phyloP scores from a whole-genome alignment of 2,113 vertebrate genomes.

The Ageneiosus marmoratus region DNA sequence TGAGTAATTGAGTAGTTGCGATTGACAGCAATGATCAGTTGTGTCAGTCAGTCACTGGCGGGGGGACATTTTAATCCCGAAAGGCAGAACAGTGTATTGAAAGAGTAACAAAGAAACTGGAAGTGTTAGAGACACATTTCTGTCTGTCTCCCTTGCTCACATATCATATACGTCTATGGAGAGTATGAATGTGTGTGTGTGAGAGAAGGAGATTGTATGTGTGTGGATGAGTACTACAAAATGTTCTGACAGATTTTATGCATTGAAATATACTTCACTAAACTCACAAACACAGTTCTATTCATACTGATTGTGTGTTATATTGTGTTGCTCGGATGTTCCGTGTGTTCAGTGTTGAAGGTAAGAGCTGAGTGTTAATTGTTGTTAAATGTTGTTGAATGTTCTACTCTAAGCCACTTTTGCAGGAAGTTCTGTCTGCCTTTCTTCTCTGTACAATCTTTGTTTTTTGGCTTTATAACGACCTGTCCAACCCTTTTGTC shows the following conservation, averaged over 20 bases:
- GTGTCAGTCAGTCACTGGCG: neutral
- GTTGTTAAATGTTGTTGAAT: slow-evolving; percentile 63
- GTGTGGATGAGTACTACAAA: neutral
- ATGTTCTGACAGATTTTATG: neutral
- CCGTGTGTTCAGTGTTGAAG: slow-evolving; percentile 51
- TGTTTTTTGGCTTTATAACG: slow-evolving; percentile 95
- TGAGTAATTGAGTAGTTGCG: neutral
- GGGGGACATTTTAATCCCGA: neutral
- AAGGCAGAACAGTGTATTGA: neutral
- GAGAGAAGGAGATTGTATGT: neutral
- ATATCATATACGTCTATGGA: too few relatives aligned
- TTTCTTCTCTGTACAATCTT: slow-evolving; percentile 90
- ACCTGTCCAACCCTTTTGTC: slow-evolving; percentile 99
- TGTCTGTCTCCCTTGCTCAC: neutral
- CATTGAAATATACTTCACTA: neutral
- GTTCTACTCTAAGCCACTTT: slow-evolving; percentile 75
- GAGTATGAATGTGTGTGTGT: too few relatives aligned
- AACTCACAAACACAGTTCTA: slow-evolving; percentile 2
- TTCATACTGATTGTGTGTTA: slow-evolving; percentile 38
- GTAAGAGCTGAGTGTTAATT: slow-evolving; percentile 36
- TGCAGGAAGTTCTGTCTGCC: slow-evolving; percentile 91
- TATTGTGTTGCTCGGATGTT: slow-evolving; percentile 36
- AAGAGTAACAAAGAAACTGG: neutral
- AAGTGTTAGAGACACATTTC: neutral
- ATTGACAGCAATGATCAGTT: neutral